Base-by-base conservation (phyloP, 1,140 invertebrate species). In the Tetramorium simillimum region DNA sequence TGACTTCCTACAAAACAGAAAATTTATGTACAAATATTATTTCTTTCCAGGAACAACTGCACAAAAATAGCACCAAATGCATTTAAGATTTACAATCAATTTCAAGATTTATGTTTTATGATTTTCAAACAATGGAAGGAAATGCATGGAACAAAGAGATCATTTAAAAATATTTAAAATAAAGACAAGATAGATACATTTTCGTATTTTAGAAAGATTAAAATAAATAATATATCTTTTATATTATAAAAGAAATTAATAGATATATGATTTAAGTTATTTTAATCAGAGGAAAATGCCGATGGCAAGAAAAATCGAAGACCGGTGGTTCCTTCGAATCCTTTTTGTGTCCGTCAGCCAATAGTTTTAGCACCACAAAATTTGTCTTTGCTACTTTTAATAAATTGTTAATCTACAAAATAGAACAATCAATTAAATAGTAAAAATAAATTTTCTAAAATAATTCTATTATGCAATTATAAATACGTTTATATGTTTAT, bases 311-410 rank as follows among this genome's bases (percentile, higher is more conserved):
- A 94, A 99, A 99, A 92, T 99, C 98, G 94, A 99, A 99, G 89
- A 99, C 97, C 3, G 98, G 98, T 5, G 97, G 97, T 37, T 96
- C 96, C 90, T 97, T 97, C 0, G 98, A 97, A 85, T 99, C 98
- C 91, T 97, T 97, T 94, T 98, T 98, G 94, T 99, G 98, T 21
- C 98, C 98, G 86, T 98, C 98, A 6, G 98, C 97, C 60, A 99
- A 95, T 49, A 99, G 95, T 95, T 99, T 99, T 94, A 99, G 96
- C 9, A 99, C 99, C 86, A 99, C 97, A 94, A 99, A 99, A 96
- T 99, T 99, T 0, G 98, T 99, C 96, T 99, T 99, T 1, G 97
- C 97, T 72, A 99, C 97, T 96, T 98, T 98, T 6, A 99, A 95
- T 58, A 99, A 96, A 92, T 97, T 97, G 75, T 96, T 95, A 78